Base-by-base conservation (phyloP, 2,797 vertebrate species). In the Lepus townsendii region DNA sequence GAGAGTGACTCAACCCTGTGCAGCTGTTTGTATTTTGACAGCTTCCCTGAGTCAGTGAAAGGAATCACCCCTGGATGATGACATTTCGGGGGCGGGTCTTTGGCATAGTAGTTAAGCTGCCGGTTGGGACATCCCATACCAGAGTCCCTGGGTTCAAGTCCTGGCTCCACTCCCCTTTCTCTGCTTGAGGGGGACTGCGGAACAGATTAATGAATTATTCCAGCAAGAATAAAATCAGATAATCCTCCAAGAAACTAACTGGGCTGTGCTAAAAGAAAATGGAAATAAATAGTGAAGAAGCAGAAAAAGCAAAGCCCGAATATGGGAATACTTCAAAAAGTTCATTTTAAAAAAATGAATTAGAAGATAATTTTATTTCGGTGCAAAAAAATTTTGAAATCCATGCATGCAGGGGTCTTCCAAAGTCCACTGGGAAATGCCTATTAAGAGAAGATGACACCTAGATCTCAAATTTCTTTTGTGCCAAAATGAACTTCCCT, bases 231-330 rank as follows among this genome's bases (percentile, higher is more conserved):
- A 91, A 79, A 1, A 2, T 82, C 60, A 57, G n/a, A 68, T 77
- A 94, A 75, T 63, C 16, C 26, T 52, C 22, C 30, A 78, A 88
- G 66, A 93, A 91, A 57, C 60, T 91, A 80, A 27, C 3, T 1
- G 14, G 72, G 17, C 30, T 7, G 10, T 75, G 52, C 16, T 50
- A 11, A 83, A 57, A 42, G 62, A 82, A 83, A 71, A 26, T 47
- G 22, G 30, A 95, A 88, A 54, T 76, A 83, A 38, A 92, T 52
- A 68, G 14, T 62, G 32, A 95, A 91, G 42, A 91, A 72, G 35
- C 30, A 60, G 42, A 9, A 89, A 12, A 72, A 76, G 17, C 24
- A 75, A 73, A 68, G 50, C 3, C 16, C 69, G 87, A 72, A 66
- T 60, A 57, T 57, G 19, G 54, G 19, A 20, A 57, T 57, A 57